Percentiles rank a stretch among this genome's conserved stretches.
These are phyloP conservation scores for Brotula barbata DNA, from an alignment of 2,797 vertebrate genomes.

Conservation along the genomic window DNA sequence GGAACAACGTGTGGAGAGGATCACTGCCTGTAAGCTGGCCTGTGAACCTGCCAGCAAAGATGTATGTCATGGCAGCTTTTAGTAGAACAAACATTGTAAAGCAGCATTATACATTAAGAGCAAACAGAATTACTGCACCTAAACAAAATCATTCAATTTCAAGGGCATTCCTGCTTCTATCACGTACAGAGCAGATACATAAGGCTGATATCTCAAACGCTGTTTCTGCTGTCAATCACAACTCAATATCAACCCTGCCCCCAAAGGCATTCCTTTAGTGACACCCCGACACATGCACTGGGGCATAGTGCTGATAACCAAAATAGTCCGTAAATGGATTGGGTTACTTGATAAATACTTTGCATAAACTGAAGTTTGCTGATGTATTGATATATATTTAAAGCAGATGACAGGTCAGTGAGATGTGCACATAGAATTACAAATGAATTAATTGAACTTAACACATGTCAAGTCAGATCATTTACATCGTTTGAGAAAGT, in stretches of 20 bases:
- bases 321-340: constrained; percentile 34
- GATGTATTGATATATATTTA: not conserved
- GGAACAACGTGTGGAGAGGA: constrained; percentile 91
- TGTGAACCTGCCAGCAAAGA: constrained; percentile 83
- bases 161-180: constrained; percentile 8
- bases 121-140: not conserved
- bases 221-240: constrained; percentile 39
- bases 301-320: constrained; percentile 15
- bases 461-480: constrained; percentile 1
- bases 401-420: not conserved
- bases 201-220: constrained; percentile 23
- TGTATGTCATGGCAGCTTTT: constrained; percentile 26
- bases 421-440: not conserved
- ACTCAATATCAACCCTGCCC: constrained; percentile 8
- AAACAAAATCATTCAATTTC: constrained; percentile 11
- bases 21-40: constrained; percentile 84
- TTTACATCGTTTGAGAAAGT: constrained; percentile 1
- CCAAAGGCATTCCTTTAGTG: constrained; percentile 20
- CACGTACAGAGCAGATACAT: constrained; percentile 3
- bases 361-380: not conserved
- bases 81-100: not conserved
- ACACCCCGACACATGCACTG: constrained; percentile 16
- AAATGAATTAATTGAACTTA: not conserved
- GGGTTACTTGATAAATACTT: constrained; percentile 25
- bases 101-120: not conserved